These are phyloP conservation scores for Drosophila meridiana DNA, from an alignment of 2,888 invertebrate genomes.

Conservation along the genomic window DNA sequence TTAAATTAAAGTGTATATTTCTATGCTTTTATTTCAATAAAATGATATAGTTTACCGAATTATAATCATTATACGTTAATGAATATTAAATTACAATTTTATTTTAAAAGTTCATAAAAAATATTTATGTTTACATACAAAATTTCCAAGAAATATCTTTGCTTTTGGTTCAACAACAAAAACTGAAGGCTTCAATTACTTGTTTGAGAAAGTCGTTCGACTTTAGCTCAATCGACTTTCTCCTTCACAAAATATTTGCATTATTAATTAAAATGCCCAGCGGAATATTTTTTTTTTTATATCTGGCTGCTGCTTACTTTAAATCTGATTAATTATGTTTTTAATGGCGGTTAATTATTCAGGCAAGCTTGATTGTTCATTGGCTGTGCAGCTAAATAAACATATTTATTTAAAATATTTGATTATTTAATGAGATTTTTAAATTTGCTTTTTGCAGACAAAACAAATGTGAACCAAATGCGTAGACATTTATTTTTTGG, in stretches of 20 bases:
- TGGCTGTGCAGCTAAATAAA: slow-evolving; percentile 1
- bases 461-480: slow-evolving; percentile 63
- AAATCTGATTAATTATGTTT: slow-evolving; percentile 1
- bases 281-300: background rate
- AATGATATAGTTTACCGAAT: background rate
- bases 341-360: background rate
- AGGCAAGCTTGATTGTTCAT: background rate
- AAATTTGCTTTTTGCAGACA: slow-evolving; percentile 47
- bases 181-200: slow-evolving; percentile 9
- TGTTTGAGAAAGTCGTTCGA: slow-evolving; percentile 35
- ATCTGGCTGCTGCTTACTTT: background rate
- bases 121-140: background rate
- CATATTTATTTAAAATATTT: slow-evolving; percentile 1
- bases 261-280: slow-evolving; percentile 20
- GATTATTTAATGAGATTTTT: slow-evolving; percentile 1
- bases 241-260: slow-evolving; percentile 34
- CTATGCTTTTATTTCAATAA: background rate
- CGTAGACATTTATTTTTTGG: slow-evolving; percentile 38
- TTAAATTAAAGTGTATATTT: background rate
- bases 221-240: slow-evolving; percentile 33
- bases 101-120: background rate
- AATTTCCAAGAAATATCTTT: background rate
- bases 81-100: too few relatives aligned
- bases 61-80: background rate
- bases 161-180: background rate